phyloP scores from a whole-genome alignment of 2,797 vertebrate genomes.

The Antrozous pallidus region DNA sequence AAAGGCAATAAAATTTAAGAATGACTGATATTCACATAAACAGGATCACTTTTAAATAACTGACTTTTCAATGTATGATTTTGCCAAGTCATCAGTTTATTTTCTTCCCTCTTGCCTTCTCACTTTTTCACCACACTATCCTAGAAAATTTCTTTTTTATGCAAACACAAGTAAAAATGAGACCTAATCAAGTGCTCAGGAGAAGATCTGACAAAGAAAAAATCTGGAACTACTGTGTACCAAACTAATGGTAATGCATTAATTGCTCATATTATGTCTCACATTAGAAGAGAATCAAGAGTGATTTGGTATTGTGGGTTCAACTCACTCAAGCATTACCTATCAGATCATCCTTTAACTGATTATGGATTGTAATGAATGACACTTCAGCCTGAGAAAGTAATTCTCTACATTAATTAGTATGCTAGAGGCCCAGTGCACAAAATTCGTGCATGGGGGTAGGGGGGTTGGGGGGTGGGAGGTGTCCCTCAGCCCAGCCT shows the following conservation, averaged over 20 bases:
- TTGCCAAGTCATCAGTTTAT: constrained; percentile 23
- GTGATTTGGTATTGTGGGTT: not conserved
- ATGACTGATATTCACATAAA: not conserved
- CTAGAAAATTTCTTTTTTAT: constrained; percentile 10
- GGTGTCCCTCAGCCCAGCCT: too few species aligned
- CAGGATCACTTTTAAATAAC: not conserved
- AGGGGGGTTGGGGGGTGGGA: too few species aligned
- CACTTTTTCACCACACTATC: constrained; percentile 26
- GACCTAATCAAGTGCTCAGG: constrained; percentile 11
- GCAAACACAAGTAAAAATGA: constrained; percentile 32
- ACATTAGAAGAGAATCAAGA: constrained; percentile 35
- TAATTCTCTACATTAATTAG: not conserved
- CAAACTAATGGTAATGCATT: constrained; percentile 6
- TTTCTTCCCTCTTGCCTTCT: constrained; percentile 6
- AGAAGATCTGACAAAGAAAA: constrained; percentile 1
- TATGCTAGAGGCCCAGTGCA: too few species aligned
- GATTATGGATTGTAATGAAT: constrained; percentile 26
- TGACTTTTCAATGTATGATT: constrained; percentile 36
- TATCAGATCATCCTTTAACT: constrained; percentile 8
- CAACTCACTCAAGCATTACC: constrained; percentile 26
- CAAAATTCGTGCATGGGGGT: too few species aligned
- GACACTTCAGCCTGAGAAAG: constrained; percentile 5
- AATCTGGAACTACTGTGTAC: constrained; percentile 5
- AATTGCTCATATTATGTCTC: not conserved
- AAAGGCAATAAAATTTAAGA: not conserved